Evolutionary conservation across 2,113 vertebrate species (phyloP), one percentile per base, ranked within the genome.

Genomic region (Zosterops pallidus): DNA sequence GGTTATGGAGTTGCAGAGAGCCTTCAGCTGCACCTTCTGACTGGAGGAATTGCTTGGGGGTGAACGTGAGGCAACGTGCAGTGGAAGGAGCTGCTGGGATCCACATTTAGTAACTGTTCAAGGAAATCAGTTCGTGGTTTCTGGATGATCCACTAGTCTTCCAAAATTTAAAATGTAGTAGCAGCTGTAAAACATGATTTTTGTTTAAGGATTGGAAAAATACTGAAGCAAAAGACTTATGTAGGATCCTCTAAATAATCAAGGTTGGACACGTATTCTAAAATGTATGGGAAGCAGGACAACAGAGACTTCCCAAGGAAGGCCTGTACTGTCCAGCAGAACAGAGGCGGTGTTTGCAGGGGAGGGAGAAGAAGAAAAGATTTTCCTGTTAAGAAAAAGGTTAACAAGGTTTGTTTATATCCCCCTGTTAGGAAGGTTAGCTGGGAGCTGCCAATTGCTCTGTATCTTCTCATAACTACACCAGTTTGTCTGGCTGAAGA

Each of bases 21-120:
- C 25, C 35, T 67, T 17, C 15, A 31, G 33, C 60, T 78, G 35
- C 3, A 2, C 11, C 12, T 65, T 41, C 18, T 20, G 47, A 2
- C 9, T 7, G 60, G 24, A 68, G 29, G 20, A 60, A 12, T 29
- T 3, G 6, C 26, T 37, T 24, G 17, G 1, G 7, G 14, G 3
- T 63, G 13, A 60, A 3, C 0, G 0, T 5, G 25, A n/a, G 47
- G 19, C 18, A 16, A 9, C 0, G 0, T 15, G 11, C n/a, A 10
- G 6, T 21, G 26, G 20, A 29, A 77, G 39, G 24, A 52, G 16
- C 25, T 77, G 49, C 24, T 47, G 68, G 59, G 12, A 15, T 81
- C 33, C 14, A 6, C 19, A 2, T 55, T 50, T 24, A 49, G 19
- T 18, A 55, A 9, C 25, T 23, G 1, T 16, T 63, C 5, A 10